Evolutionary conservation across 2,113 vertebrate species (phyloP), one percentile per base, ranked within the genome.

Genomic region (Miniopterus natalensis): DNA sequence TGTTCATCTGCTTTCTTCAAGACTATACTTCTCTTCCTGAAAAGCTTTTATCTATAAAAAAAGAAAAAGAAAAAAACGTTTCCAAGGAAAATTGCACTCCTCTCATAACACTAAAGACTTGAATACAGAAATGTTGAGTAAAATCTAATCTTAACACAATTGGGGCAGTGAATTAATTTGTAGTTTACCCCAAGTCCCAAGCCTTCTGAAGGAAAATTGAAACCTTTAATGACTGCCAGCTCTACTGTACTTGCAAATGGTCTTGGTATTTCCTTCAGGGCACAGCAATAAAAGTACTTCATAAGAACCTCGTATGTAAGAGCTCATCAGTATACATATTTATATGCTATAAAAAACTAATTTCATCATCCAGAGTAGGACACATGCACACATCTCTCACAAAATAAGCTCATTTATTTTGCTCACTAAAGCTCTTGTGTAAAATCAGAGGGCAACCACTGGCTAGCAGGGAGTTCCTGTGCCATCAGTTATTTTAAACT

Each of bases 241-340:
- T 61, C 73, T n/a, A 79, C 71, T 36, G 18, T 79, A 92, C 40
- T 83, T 92, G 94, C 84, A 78, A 90, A 91, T 29, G 66, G 70
- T 47, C 92, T 84, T 73, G 90, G 74, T 65, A 84, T 92, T 97
- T 96, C 87, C 90, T 97, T 88, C 65, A 95, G 75, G 86, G 75
- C 84, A 73, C 55, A 75, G 94, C 73, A 78, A 65, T 90, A 88
- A 94, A 93, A 84, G 66, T 40, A 80, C 81, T 92, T 63, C 83
- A 27, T 53, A 63, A 95, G 96, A 92, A 84, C 53, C 45, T 0
- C 57, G 47, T 81, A 68, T 65, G 55, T 53, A 83, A 95, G 55
- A 25, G 53, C 61, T 95, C 97, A 95, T 92, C 80, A 77, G 92
- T 92, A 97, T 88, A 92, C 88, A 95, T 94, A 93, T 95, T 93